Percentiles rank a stretch among this genome's conserved stretches.
These are phyloP conservation scores for Otus scops DNA, from an alignment of 2,797 vertebrate species.

Conservation along the genomic window DNA sequence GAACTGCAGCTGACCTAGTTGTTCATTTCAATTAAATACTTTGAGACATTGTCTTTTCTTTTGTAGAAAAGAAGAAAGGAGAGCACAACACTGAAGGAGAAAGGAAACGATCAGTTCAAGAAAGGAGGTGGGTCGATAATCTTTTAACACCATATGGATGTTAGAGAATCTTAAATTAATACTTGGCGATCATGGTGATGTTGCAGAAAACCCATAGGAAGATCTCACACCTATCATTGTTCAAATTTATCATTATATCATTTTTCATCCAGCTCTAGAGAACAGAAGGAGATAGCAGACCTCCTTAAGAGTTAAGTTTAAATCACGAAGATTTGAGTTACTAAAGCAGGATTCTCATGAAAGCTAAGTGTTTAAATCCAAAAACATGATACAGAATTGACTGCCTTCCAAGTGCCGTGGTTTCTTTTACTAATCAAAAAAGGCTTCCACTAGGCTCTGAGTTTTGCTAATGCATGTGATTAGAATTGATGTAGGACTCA, in stretches of 20 bases:
- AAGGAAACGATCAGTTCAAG: constrained; percentile 83
- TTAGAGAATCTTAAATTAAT: neutral
- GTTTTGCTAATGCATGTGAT: neutral
- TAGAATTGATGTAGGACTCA: neutral
- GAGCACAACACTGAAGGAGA: constrained; percentile 78
- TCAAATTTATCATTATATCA: neutral
- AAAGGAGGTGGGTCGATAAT: constrained; percentile 75
- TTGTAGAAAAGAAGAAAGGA: constrained; percentile 81
- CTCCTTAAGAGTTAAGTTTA: neutral
- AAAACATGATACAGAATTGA: neutral
- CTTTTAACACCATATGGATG: neutral
- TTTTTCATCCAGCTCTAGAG: neutral
- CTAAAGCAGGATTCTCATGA: neutral
- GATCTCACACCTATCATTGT: neutral
- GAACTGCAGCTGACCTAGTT: constrained; percentile 46
- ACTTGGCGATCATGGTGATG: neutral
- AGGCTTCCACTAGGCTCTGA: neutral
- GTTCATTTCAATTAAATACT: constrained; percentile 24
- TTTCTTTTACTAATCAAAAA: neutral
- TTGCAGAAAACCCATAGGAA: neutral
- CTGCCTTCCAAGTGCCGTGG: neutral
- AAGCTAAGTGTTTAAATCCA: neutral
- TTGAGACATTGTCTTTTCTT: constrained; percentile 38
- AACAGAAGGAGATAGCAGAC: neutral
- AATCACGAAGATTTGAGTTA: neutral